Conservation (phyloP, 2,888 invertebrate species). For the Eupithecia subumbrata region DNA sequence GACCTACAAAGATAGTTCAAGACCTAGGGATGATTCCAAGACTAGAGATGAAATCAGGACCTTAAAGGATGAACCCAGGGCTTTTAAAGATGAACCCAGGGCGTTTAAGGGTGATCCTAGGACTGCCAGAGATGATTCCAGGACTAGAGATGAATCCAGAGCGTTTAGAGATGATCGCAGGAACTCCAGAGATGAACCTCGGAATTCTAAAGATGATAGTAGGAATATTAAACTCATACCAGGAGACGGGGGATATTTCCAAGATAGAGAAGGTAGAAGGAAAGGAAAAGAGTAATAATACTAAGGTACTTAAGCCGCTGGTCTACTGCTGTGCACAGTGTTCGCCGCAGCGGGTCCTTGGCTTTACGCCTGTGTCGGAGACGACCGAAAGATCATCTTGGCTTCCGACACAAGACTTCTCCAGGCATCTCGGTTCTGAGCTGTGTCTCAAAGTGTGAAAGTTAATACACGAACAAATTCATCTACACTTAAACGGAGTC, state of each 20-base stretch:
- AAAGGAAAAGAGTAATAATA: slow-evolving; percentile 47
- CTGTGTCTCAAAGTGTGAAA: too few relatives aligned
- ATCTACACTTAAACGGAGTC: too few relatives aligned
- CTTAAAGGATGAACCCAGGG: slow-evolving; percentile 34
- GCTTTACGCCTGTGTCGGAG: neutral
- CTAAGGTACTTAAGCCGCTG: neutral
- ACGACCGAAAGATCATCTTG: neutral
- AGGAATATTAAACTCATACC: slow-evolving; percentile 61
- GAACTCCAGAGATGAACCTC: neutral
- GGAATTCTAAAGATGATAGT: slow-evolving; percentile 24
- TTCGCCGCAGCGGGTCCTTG: too few relatives aligned
- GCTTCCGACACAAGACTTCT: too few relatives aligned
- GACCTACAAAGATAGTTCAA: slow-evolving; percentile 7
- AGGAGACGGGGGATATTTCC: slow-evolving; percentile 68
- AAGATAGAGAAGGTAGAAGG: slow-evolving; percentile 62
- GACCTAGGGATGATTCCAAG: neutral
- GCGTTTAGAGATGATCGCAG: neutral
- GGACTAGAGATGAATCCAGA: neutral
- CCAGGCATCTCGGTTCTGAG: too few relatives aligned
- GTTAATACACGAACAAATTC: too few relatives aligned
- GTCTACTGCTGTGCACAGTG: too few relatives aligned
- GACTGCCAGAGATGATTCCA: neutral
- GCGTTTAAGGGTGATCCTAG: neutral
- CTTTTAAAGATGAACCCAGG: neutral
- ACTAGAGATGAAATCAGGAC: neutral